Evolutionary conservation across 2,888 invertebrate genomes (phyloP), one percentile per base, ranked within the genome.

Genomic region (Aphodius granarius): DNA sequence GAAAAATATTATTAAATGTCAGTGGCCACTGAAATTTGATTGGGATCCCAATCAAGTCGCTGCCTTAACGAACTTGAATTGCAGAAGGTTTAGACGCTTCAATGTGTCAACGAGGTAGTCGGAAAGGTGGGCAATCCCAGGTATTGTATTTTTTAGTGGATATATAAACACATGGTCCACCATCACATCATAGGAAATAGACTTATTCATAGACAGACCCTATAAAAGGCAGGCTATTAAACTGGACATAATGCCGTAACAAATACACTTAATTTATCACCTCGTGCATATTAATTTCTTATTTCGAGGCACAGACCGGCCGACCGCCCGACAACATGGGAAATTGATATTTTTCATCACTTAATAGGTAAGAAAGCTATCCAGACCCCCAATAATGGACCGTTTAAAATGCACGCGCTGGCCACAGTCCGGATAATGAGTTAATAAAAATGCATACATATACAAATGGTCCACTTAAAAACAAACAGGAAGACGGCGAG

Each of bases 391-490:
- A 43, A 66, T 73, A 73, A 73, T 71, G 64, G 73, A 76, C 70
- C 75, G 73, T 63, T 77, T 73, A 71, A 71, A 75, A 75, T 73
- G 73, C 73, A 75, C 43, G 43, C 43, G 43, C 43, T 43, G 43
- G 43, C 43, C 43, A 43, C 71, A 75, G 71, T 71, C 73, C 77
- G 63, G 75, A 80, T 83, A 84, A 84, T 84, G 83, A 83, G 84
- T 81, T 81, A 83, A 83, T 84, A 83, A 84, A 84, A 83, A 84
- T 84, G 83, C 82, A 81, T 81, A 81, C 81, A 81, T 82, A 81
- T 81, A 79, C 79, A 80, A 81, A 81, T 80, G 78, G 79, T 73
- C 73, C 76, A 76, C 77, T 79, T 80, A 79, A 81, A 43, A 81
- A 81, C 82, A 83, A 84, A 83, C 83, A 83, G 83, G 83, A 83